Evolutionary conservation across 2,888 invertebrate species (phyloP), one percentile per base, ranked within the genome.

Genomic region (Amiota mariae): DNA sequence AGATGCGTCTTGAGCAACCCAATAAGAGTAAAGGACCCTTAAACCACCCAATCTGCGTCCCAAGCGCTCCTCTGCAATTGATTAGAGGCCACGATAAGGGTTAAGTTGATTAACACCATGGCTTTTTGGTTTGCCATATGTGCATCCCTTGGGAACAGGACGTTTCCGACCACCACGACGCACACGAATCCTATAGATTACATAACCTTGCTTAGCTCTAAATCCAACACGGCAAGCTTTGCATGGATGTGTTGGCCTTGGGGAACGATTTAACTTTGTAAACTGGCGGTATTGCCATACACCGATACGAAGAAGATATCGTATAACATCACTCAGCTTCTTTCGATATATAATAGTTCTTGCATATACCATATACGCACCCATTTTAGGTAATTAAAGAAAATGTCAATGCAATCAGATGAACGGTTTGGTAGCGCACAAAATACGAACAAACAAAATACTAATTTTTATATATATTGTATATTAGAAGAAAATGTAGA

Each of bases 231-330:
- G 94, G 80, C 98, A 94, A 72, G 99, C 99, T 91, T 99, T 98
- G 90, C 99, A 99, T 48, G 99, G 99, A 87, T 99, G 94, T 8
- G 97, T 96, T 51, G 99, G 97, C 88, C 97, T 93, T 36, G 98
- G 96, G 57, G 96, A 95, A 79, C 98, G 94, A 89, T 98, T 98
- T 91, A 99, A 93, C 87, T 97, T 96, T 76, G 97, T 96, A 88
- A 98, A 92, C 91, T 99, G 99, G 81, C 99, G 95, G 87, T 96
- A 97, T 89, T 99, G 98, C 99, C 99, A 99, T 86, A 97, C 97
- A 86, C 99, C 93, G 78, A 98, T 93, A 90, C 99, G 95, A 81
- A n/a, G n/a, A n/a, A n/a, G n/a, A n/a, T n/a, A 98, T 93, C 89
- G 99, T 92, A 91, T 97, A 99, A 85, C 98, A 36, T 36, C 6